phyloP scores from a whole-genome alignment of 2,797 vertebrate species.

The Threskiornis aethiopicus region DNA sequence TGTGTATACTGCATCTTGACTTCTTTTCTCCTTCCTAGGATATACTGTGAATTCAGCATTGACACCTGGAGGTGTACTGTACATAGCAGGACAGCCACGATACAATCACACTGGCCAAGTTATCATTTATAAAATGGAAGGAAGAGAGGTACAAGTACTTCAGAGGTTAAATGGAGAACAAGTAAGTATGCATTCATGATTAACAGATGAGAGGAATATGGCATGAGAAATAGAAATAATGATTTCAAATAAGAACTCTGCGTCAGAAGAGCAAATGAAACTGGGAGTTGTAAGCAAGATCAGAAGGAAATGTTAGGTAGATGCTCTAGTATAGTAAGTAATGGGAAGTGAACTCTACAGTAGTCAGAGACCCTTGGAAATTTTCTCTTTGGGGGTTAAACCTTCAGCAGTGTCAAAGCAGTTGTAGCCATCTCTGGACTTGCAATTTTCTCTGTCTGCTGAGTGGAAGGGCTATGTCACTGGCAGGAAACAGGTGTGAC shows the following conservation, averaged over 20 bases:
- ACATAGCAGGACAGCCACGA: constrained; percentile 91
- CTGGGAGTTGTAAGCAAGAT: not conserved
- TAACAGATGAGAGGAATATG: not conserved
- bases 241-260: not conserved
- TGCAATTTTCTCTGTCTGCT: not conserved
- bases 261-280: not conserved
- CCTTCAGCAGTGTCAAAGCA: not conserved
- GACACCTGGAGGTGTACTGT: constrained; percentile 79
- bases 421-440: not conserved
- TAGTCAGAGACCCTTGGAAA: not conserved
- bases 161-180: constrained; percentile 92
- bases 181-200: constrained; percentile 67
- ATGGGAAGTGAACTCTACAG: not conserved
- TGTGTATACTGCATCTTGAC: not conserved
- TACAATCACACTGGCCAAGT: constrained; percentile 96
- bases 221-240: not conserved
- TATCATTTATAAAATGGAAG: constrained; percentile 84
- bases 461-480: not conserved
- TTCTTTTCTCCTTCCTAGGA: constrained; percentile 74
- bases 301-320: not conserved
- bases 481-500: not conserved
- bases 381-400: not conserved
- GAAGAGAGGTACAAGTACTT: constrained; percentile 72
- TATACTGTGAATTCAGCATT: constrained; percentile 91
- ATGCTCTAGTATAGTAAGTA: not conserved